Percentiles rank a stretch among this genome's conserved stretches.
Conservation (phyloP, 2,113 vertebrate genomes). For the Galemys pyrenaicus region DNA sequence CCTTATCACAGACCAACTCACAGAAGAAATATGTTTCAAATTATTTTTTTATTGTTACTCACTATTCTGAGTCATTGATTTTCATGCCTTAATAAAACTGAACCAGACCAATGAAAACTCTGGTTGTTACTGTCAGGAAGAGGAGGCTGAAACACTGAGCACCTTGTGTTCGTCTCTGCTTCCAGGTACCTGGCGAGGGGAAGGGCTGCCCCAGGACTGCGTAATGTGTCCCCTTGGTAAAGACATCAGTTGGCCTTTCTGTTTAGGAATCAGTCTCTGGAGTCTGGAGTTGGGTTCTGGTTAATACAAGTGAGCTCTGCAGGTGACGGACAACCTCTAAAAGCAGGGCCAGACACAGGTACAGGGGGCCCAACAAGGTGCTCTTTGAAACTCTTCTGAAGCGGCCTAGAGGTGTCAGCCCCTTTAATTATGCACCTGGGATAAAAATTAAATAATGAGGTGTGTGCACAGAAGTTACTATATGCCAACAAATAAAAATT, state of each 20-base stretch:
- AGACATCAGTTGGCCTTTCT: neutral
- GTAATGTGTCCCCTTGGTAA: neutral
- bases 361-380: neutral
- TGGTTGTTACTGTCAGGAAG: neutral
- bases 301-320: neutral
- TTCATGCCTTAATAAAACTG: slow-evolving; percentile 8
- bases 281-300: neutral
- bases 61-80: neutral
- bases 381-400: neutral
- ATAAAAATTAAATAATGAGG: neutral
- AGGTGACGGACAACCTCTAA: neutral
- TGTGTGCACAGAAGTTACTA: neutral
- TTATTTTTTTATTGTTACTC: slow-evolving; percentile 45
- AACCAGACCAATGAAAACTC: neutral
- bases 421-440: neutral
- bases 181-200: accelerated
- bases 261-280: neutral
- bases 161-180: neutral
- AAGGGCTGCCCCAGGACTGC: neutral
- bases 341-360: neutral
- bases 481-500: neutral
- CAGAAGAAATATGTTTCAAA: neutral
- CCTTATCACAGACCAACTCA: neutral
- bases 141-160: neutral
- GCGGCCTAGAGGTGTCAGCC: neutral